These are phyloP conservation scores for Lycophotia porphyrea DNA, from an alignment of 2,888 invertebrate genomes.

Conservation along the genomic window DNA sequence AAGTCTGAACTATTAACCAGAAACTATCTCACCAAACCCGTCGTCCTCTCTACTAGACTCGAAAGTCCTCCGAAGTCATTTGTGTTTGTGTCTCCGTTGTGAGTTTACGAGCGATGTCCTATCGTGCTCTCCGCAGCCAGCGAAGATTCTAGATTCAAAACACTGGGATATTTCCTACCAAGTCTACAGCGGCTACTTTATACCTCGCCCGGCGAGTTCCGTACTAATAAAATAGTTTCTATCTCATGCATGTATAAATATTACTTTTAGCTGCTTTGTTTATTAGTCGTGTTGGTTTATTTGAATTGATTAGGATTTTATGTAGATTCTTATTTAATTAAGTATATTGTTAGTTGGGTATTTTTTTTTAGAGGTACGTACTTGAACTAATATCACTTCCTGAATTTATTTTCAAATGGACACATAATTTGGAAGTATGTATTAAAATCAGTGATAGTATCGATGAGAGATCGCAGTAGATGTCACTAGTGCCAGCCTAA, in stretches of 20 bases:
- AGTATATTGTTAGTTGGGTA: not conserved
- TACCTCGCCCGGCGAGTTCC: conserved; percentile 77
- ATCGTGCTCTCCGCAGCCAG: conserved; percentile 82
- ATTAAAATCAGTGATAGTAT: too few relatives aligned
- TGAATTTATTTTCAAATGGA: not conserved
- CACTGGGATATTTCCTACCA: conserved; percentile 79
- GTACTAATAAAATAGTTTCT: conserved; percentile 77
- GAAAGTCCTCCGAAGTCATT: conserved; percentile 75
- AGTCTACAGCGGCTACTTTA: conserved; percentile 74
- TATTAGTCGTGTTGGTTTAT: conserved; percentile 25
- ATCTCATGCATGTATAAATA: conserved; percentile 71
- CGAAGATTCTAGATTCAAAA: conserved; percentile 86
- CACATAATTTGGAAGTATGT: not conserved
- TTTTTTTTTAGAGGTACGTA: not conserved
- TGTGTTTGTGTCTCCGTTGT: conserved; percentile 82
- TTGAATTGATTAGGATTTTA: conserved; percentile 5
- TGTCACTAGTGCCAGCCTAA: not conserved
- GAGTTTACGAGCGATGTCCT: conserved; percentile 88
- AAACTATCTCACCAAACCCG: not conserved
- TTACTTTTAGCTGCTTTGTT: conserved; percentile 66
- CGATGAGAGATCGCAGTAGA: not conserved
- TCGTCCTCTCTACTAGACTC: conserved; percentile 69
- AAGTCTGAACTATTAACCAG: not conserved
- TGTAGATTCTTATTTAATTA: not conserved
- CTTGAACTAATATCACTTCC: not conserved